phyloP scores from a whole-genome alignment of 2,797 vertebrate species.

The Gastrophryne carolinensis region DNA sequence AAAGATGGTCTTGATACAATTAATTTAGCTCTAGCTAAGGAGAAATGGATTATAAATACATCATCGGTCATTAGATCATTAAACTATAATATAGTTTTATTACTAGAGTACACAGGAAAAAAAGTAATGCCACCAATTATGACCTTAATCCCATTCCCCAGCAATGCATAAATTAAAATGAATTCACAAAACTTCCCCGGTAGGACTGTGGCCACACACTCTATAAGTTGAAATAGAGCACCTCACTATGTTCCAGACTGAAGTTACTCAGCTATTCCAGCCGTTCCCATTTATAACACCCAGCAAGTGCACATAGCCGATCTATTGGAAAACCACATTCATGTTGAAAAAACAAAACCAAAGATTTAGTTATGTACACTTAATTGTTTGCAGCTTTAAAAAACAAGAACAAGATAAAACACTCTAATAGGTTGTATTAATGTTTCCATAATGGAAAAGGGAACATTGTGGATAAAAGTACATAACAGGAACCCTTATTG shows the following conservation, averaged over 20 bases:
- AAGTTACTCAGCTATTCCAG: not conserved
- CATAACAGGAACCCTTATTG: not conserved
- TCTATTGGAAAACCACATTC: not conserved
- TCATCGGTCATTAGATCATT: too few relatives aligned
- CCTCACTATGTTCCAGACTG: not conserved
- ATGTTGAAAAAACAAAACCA: not conserved
- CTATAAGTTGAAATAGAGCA: not conserved
- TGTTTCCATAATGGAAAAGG: not conserved
- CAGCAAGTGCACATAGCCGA: not conserved
- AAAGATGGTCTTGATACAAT: too few relatives aligned
- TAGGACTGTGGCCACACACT: not conserved
- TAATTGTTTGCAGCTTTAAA: not conserved
- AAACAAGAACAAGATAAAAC: not conserved
- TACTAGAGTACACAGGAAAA: too few relatives aligned
- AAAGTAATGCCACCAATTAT: too few relatives aligned
- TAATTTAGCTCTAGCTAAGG: too few relatives aligned
- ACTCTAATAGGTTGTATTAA: not conserved
- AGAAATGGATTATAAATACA: too few relatives aligned
- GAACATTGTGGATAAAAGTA: not conserved
- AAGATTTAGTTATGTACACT: not conserved
- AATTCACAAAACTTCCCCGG: not conserved
- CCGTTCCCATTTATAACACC: not conserved
- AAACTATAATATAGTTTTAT: too few relatives aligned
- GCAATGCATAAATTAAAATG: too few relatives aligned
- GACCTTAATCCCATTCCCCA: too few relatives aligned